Conservation (phyloP, 2,797 vertebrate species). For the Phalloptychus januarius region DNA sequence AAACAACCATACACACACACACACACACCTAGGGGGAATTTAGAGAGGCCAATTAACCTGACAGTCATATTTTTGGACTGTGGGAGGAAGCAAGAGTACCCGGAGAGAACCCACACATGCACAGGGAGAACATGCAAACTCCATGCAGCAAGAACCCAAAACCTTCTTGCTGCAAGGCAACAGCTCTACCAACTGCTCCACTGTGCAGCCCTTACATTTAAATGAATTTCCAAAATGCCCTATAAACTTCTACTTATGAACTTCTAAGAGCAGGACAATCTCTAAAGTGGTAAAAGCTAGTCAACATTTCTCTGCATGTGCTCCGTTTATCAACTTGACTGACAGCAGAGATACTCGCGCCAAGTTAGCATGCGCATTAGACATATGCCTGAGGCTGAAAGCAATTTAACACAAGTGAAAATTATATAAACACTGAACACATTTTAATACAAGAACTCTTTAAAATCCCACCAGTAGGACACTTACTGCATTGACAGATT, state of each 20-base stretch:
- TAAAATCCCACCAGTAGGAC: slow-evolving; percentile 11
- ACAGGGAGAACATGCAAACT: too few species aligned
- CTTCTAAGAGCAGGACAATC: not conserved
- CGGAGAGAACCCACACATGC: too few species aligned
- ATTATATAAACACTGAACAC: slow-evolving; percentile 4
- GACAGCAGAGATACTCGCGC: slow-evolving; percentile 10
- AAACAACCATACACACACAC: too few species aligned
- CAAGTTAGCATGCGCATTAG: slow-evolving; percentile 2
- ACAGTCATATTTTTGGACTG: too few species aligned
- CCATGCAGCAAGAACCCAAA: too few species aligned
- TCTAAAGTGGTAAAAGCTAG: slow-evolving; percentile 15
- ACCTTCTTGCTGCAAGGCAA: too few species aligned
- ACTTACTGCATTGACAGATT: slow-evolving; percentile 9
- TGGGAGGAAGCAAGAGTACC: too few species aligned
- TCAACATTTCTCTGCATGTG: slow-evolving; percentile 25
- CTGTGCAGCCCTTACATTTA: not conserved
- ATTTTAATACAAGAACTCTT: slow-evolving; percentile 10
- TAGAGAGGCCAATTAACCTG: too few species aligned
- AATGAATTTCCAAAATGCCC: not conserved
- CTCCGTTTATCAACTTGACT: slow-evolving; percentile 17
- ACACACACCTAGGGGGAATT: too few species aligned
- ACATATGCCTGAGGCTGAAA: slow-evolving; percentile 12
- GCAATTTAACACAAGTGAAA: slow-evolving; percentile 1
- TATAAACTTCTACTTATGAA: not conserved
- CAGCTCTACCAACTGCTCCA: too few species aligned